A percentile compares a stretch with the other conserved stretches of the same genome.
These are phyloP conservation scores for Eupithecia vulgata DNA, from an alignment of 2,888 invertebrate genomes.

Conservation along the genomic window DNA sequence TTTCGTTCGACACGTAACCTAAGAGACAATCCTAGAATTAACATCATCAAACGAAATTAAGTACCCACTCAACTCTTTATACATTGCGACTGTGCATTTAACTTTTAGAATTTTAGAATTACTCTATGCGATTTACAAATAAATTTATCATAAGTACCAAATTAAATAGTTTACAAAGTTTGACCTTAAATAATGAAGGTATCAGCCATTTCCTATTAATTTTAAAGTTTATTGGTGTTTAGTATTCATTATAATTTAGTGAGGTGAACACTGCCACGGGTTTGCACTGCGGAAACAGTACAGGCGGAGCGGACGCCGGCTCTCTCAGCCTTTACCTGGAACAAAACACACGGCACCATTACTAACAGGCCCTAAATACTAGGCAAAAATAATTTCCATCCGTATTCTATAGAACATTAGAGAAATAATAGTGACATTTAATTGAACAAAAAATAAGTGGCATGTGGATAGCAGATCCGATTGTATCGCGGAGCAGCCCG, in stretches of 20 bases:
- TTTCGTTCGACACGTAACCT: slow-evolving; percentile 60
- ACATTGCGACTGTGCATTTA: slow-evolving; percentile 71
- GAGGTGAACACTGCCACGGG: slow-evolving; percentile 57
- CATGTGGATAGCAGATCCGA: slow-evolving; percentile 72
- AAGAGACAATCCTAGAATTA: slow-evolving; percentile 62
- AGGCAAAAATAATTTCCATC: not conserved
- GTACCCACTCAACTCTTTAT: slow-evolving; percentile 67
- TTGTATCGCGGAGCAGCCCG: slow-evolving; percentile 68
- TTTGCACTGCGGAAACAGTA: slow-evolving; percentile 53
- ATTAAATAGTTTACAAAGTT: slow-evolving; percentile 61
- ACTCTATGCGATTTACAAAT: slow-evolving; percentile 69
- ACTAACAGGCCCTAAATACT: not conserved
- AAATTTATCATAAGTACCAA: slow-evolving; percentile 59
- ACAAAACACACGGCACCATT: slow-evolving; percentile 54
- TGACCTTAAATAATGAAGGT: slow-evolving; percentile 53
- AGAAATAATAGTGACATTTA: slow-evolving; percentile 76
- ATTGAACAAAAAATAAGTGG: slow-evolving; percentile 77
- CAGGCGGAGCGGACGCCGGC: slow-evolving; percentile 67
- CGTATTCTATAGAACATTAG: not conserved
- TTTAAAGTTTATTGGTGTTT: slow-evolving; percentile 53
- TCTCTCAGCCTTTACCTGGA: slow-evolving; percentile 78
- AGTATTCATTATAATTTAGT: slow-evolving; percentile 62
- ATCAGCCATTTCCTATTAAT: slow-evolving; percentile 56
- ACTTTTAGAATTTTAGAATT: slow-evolving; percentile 63
- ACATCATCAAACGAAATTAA: slow-evolving; percentile 66